A percentile compares a stretch with the other conserved stretches of the same genome.
Conservation (phyloP, 2,888 invertebrate genomes). For the Leptothorax acervorum region DNA sequence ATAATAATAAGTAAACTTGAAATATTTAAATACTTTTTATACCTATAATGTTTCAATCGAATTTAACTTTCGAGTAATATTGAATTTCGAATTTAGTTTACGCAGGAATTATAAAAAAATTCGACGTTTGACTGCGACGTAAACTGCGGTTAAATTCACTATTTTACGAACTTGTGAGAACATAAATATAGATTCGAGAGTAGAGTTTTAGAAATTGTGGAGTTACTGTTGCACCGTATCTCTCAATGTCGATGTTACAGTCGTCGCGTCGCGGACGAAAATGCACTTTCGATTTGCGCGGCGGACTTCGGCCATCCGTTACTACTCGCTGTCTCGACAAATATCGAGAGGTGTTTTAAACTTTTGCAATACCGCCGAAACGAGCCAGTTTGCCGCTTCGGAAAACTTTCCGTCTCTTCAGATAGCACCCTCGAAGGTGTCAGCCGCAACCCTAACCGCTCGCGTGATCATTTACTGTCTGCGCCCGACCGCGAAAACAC, state of each 20-base stretch:
- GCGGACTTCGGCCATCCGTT: constrained; percentile 42
- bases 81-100: not conserved
- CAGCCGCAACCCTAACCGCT: constrained; percentile 56
- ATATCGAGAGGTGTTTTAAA: constrained; percentile 43
- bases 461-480: constrained; percentile 65
- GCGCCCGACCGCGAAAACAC: constrained; percentile 56
- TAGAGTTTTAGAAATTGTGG: not conserved
- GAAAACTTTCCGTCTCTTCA: constrained; percentile 32
- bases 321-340: constrained; percentile 41
- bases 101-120: not conserved
- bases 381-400: constrained; percentile 7
- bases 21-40: constrained; percentile 9
- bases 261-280: constrained; percentile 14
- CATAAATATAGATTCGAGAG: constrained; percentile 24
- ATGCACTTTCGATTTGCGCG: constrained; percentile 52
- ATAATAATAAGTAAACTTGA: not conserved
- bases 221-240: not conserved
- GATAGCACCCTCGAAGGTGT: constrained; percentile 45
- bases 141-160: not conserved
- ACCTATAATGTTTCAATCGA: no score
- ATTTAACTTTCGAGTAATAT: not conserved
- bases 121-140: not conserved
- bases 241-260: constrained; percentile 10
- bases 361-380: constrained; percentile 48
- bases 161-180: not conserved